A percentile compares a stretch with the other conserved stretches of the same genome.
These are phyloP conservation scores for Girardia tigrina DNA, from an alignment of 2,888 invertebrate genomes.

Conservation along the genomic window DNA sequence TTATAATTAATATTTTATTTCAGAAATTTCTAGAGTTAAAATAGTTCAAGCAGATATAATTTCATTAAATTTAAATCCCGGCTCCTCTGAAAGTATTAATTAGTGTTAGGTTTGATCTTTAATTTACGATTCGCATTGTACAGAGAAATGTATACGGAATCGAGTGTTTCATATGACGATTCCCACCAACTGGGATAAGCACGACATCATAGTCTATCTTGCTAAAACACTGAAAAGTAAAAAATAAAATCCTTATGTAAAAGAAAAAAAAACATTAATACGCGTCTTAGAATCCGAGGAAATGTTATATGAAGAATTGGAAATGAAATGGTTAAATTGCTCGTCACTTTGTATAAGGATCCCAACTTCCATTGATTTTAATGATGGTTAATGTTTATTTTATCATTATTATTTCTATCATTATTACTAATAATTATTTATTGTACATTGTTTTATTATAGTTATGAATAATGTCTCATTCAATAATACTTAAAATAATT, in stretches of 20 bases:
- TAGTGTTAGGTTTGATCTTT: background rate
- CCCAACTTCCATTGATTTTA: background rate
- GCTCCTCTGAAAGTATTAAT: background rate
- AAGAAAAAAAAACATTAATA: too few relatives aligned
- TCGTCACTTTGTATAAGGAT: background rate
- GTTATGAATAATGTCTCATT: too few relatives aligned
- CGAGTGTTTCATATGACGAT: background rate
- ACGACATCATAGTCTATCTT: background rate
- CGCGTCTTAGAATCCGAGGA: background rate
- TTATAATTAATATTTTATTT: background rate
- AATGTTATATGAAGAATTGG: background rate
- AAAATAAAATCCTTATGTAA: background rate
- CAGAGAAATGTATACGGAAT: background rate
- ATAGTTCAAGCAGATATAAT: background rate
- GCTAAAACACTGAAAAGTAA: background rate
- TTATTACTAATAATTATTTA: too few relatives aligned
- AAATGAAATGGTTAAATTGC: background rate
- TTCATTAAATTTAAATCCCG: background rate
- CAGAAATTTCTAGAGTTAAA: background rate
- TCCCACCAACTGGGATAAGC: background rate
- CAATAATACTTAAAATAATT: too few relatives aligned
- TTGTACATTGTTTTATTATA: too few relatives aligned
- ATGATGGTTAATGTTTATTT: too few relatives aligned
- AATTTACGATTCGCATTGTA: background rate
- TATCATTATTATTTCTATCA: too few relatives aligned